Evolutionary conservation across 2,888 invertebrate genomes (phyloP), one percentile per base, ranked within the genome.

Genomic region (Pocota personata): DNA sequence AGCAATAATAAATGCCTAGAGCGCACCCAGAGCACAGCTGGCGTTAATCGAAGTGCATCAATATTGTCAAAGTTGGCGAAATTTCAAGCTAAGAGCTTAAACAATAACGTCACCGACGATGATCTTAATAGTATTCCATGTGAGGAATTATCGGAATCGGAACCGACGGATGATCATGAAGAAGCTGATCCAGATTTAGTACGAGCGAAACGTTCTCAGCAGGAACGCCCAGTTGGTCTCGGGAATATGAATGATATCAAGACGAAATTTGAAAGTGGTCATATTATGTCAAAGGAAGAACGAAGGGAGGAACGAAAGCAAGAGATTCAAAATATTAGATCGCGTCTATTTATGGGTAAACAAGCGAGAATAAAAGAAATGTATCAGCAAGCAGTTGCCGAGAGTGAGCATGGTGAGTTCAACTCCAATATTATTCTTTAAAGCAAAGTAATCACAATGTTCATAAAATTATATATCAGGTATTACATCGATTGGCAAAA

Each of bases 321-420:
- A 90, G 98, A 98, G 93, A 96, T 97, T 88, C 96, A 97, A 92
- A 96, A 95, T 88, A 97, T 98, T 89, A 94, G 98, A 72, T 97
- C 96, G 89, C 93, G 97, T 58, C 93, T 98, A 21, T 97, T 97
- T 90, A 95, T 97, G 96, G 97, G 97, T 10, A 97, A 97, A 91
- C 97, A 97, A 93, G 97, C 95, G 0, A 97, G 97, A 90, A 96
- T 98, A 93, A 98, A 97, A 91, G 97, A 97, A 90, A 95, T 97
- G 94, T 98, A 98, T 91, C 97, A 98, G 90, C 97, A 97, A 90
- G 97, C 97, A 0, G 96, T 97, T 0, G 95, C 95, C 88, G 97
- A 96, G 89, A 96, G 96, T 80, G 97, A 96, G 91, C 94, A 95
- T 89, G 92, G 94, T 93, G 88, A 90, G 72, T 32, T 1, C n/a